Percentiles rank a stretch among this genome's conserved stretches.
phyloP scores from a whole-genome alignment of 2,113 vertebrate species.

The Enhydra lutris region DNA sequence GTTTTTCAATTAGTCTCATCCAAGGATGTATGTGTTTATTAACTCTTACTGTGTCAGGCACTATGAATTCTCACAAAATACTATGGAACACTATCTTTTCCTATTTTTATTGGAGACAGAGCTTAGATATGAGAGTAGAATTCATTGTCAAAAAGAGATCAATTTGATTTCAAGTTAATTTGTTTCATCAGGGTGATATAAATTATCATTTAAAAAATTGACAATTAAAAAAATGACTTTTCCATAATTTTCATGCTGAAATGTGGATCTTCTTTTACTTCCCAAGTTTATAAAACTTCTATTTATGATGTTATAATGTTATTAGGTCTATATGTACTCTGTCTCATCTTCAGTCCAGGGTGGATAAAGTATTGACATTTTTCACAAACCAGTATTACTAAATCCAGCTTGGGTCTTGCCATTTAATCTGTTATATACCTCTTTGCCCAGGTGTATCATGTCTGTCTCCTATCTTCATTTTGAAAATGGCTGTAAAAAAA shows the following conservation, averaged over 20 bases:
- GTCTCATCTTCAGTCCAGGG: fast-evolving
- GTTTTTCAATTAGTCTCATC: no score
- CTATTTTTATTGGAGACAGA: background rate
- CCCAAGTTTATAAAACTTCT: background rate
- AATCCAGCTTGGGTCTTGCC: background rate
- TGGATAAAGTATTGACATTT: background rate
- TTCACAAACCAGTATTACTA: background rate
- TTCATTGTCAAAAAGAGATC: background rate
- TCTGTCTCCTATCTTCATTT: background rate
- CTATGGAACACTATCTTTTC: background rate
- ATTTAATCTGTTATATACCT: background rate
- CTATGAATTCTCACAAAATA: no score
- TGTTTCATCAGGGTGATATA: background rate
- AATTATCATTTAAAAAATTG: background rate
- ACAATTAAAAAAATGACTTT: background rate
- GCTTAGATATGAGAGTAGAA: background rate
- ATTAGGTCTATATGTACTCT: background rate
- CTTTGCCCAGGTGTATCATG: background rate
- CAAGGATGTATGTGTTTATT: no score
- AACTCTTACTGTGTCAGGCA: no score
- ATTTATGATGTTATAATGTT: background rate
- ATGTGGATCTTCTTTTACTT: background rate
- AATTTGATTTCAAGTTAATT: background rate
- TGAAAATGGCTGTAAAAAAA: background rate
- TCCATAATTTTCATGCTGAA: background rate